Evolutionary conservation across 2,113 vertebrate species (phyloP), one percentile per base, ranked within the genome.

Genomic region (Anas platyrhynchos): DNA sequence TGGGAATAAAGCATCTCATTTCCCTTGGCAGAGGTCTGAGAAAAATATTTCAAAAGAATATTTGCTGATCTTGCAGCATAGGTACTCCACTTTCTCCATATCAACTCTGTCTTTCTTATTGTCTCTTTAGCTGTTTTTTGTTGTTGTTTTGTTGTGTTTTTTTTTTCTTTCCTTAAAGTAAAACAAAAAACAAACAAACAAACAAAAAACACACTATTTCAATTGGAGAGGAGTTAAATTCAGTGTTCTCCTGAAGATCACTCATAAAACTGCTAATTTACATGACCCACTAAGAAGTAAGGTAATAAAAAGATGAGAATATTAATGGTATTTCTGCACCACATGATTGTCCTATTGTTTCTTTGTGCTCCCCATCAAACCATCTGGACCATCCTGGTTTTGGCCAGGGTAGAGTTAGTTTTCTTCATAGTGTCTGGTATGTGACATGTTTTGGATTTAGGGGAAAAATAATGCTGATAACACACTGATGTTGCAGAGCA

Each of bases 41-140:
- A 81, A 93, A 94, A 95, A 71, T 75, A 73, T 73, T 93, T 92
- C 62, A 69, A 75, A 71, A 52, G 16, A 32, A 8, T n/a, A 43
- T 83, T 93, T 86, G 27, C 27, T 77, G 55, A 59, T 58, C 26
- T 86, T 68, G 36, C 9, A 82, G n/a, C 18, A 46, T 46, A 86
- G 25, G 14, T 75, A 48, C 21, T 63, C 16, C 46, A 44, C 5
- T 75, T 74, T 58, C n/a, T 86, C 56, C 31, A 41, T 50, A 55
- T 67, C 81, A 8, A 21, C 11, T 69, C 27, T 66, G 2, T 54
- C 92, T 77, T 58, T 13, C 1, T 13, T 68, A 25, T 41, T 3
- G 22, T 21, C 10, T 4, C 12, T 69, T 73, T 36, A 29, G 3
- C 32, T 34, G 44, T 5, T 65, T 63, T 68, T 3, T 55, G 9